A percentile compares a stretch with the other conserved stretches of the same genome.
These are phyloP conservation scores for Pomatostomus ruficeps DNA, from an alignment of 2,113 vertebrate genomes.

Conservation along the genomic window DNA sequence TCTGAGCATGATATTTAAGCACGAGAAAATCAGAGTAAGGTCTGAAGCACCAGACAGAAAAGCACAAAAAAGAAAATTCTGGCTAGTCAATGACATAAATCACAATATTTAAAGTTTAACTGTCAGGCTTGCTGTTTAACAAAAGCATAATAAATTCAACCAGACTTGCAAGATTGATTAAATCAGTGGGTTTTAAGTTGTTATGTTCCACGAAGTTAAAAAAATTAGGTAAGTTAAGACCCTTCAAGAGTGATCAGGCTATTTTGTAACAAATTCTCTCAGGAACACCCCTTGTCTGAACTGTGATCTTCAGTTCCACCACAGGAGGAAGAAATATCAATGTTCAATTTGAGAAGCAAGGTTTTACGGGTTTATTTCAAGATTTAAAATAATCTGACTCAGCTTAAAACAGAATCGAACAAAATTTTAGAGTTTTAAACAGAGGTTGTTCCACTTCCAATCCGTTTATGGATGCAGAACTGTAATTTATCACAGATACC, in stretches of 20 bases:
- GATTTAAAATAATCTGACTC: not conserved
- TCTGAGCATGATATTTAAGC: not conserved
- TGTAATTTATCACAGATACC: not conserved
- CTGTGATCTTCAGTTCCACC: not conserved
- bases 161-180: not conserved
- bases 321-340: not conserved
- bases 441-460: not conserved
- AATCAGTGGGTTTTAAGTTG: not conserved
- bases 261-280: not conserved
- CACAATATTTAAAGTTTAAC: not conserved
- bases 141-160: not conserved
- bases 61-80: not conserved
- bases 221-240: not conserved
- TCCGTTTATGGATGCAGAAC: not conserved
- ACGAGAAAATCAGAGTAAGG: not conserved
- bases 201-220: not conserved
- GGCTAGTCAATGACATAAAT: not conserved
- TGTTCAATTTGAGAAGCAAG: not conserved
- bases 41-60: not conserved
- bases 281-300: not conserved
- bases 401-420: not conserved
- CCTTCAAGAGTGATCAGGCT: not conserved
- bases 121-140: not conserved
- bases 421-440: not conserved
- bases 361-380: not conserved